Percentiles rank a stretch among this genome's conserved stretches.
Conservation (phyloP, 2,888 invertebrate species). For the Pseudococcus jackbeardsleyi region DNA sequence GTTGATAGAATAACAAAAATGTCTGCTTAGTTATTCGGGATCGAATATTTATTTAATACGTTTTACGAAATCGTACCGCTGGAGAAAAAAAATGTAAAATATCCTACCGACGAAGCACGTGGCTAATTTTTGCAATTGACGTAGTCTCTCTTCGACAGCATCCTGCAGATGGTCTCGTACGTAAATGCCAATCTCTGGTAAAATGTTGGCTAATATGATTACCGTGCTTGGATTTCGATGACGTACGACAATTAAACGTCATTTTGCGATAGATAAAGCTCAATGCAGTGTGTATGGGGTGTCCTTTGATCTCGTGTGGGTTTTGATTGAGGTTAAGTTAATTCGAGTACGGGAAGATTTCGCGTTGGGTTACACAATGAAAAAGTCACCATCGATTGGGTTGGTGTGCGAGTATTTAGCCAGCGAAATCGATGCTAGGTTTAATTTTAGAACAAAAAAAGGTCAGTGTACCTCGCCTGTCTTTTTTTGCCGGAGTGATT, state of each 20-base stretch:
- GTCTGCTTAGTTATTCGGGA: background rate
- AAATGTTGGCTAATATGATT: background rate
- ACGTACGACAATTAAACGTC: slow-evolving; percentile 27
- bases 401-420: background rate
- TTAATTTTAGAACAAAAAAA: background rate
- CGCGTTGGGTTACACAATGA: background rate
- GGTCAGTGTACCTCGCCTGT: background rate
- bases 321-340: background rate
- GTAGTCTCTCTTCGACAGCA: background rate
- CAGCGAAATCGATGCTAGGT: background rate
- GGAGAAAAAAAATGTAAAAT: background rate
- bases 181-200: background rate
- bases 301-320: background rate
- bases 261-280: background rate
- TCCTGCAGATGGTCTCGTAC: background rate
- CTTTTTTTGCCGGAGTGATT: background rate
- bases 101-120: background rate
- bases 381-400: background rate
- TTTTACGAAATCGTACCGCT: background rate
- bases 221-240: background rate
- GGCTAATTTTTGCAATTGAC: background rate
- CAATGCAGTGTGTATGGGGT: background rate
- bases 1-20: background rate
- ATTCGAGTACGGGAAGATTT: background rate
- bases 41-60: slow-evolving; percentile 5